Evolutionary conservation across 1,140 invertebrate genomes (phyloP).

Genomic region (Brachionus rotundiformis): DNA sequence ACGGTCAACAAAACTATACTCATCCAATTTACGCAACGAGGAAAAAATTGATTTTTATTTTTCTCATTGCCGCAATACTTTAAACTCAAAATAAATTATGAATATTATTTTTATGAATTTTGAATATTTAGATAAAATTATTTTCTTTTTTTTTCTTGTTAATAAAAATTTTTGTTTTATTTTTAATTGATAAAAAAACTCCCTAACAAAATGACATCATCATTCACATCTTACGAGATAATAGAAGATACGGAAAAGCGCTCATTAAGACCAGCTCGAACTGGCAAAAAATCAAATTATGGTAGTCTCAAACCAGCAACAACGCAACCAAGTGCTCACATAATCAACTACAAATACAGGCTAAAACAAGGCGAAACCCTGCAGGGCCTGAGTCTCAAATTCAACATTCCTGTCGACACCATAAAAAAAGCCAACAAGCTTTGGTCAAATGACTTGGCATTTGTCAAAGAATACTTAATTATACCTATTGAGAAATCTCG

Average conservation of each 20-base stretch:
- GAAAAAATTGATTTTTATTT: not conserved
- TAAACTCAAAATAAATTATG: not conserved
- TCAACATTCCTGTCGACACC: not conserved
- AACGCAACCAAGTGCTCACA: not conserved
- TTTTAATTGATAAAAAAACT: not conserved
- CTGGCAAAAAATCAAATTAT: slow-evolving; percentile 42
- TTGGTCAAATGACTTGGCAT: slow-evolving; percentile 44
- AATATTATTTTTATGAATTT: not conserved
- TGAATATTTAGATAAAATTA: slow-evolving; percentile 15
- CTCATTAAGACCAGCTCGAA: not conserved
- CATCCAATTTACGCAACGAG: not conserved
- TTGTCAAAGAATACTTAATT: slow-evolving; percentile 34
- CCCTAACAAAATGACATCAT: slow-evolving; percentile 37
- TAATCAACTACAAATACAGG: slow-evolving; percentile 18
- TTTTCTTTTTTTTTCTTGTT: not conserved
- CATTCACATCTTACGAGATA: slow-evolving; percentile 5
- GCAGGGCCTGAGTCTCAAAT: slow-evolving; percentile 44
- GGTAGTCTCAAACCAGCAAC: slow-evolving; percentile 30
- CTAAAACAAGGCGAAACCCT: slow-evolving; percentile 37
- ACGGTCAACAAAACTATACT: no score
- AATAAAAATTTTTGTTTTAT: slow-evolving; percentile 5
- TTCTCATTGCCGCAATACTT: not conserved
- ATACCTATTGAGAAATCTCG: slow-evolving; percentile 36
- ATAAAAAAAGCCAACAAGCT: slow-evolving; percentile 41
- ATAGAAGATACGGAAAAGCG: not conserved